Conservation (phyloP, 2,113 vertebrate species). For the Heteronetta atricapilla region DNA sequence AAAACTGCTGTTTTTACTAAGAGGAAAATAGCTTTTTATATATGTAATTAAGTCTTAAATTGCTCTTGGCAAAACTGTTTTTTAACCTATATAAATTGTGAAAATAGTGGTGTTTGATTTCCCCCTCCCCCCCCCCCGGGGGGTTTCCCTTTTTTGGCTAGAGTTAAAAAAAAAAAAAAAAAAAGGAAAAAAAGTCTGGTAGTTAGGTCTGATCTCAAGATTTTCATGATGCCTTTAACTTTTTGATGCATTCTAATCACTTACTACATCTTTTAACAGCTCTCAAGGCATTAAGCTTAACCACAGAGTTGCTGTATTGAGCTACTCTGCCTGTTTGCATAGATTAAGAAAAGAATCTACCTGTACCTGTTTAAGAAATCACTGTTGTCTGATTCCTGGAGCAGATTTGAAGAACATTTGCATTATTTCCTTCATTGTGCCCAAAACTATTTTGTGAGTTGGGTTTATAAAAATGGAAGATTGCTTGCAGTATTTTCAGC, state of each 20-base stretch:
- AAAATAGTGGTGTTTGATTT: background rate
- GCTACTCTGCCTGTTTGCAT: background rate
- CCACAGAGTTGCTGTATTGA: background rate
- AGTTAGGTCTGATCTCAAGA: background rate
- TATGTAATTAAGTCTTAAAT: slow-evolving; percentile 6
- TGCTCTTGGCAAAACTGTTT: background rate
- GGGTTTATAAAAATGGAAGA: background rate
- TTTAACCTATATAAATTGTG: background rate
- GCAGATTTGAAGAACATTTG: background rate
- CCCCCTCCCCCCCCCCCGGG: too few species aligned
- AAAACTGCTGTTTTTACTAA: background rate
- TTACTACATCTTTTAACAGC: background rate
- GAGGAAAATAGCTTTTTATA: background rate
- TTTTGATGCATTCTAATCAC: slow-evolving; percentile 12
- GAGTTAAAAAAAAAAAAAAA: background rate
- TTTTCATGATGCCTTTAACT: background rate
- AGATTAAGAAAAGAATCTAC: background rate
- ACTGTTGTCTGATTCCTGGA: background rate
- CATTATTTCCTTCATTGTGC: background rate
- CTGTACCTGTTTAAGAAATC: background rate
- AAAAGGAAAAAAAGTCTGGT: background rate
- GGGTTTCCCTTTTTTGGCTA: background rate
- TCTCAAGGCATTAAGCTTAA: background rate
- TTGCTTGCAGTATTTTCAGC: background rate
- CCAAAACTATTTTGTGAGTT: background rate